Conservation (phyloP, 2,797 vertebrate species). For the Oophaga sylvatica region DNA sequence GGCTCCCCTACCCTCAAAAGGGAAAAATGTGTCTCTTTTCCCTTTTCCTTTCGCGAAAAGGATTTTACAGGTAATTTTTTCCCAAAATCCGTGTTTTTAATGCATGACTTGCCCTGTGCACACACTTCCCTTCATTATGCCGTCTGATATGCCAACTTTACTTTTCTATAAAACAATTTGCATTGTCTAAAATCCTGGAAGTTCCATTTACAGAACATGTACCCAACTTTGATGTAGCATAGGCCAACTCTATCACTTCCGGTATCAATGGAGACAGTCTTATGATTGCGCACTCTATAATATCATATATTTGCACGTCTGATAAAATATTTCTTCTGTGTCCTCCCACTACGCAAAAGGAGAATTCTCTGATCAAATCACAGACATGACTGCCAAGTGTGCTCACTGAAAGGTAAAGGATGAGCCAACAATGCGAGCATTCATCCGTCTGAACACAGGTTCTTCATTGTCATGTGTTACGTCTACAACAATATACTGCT, state of each 20-base stretch:
- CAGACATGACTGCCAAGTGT: not conserved
- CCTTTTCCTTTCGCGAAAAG: too few species aligned
- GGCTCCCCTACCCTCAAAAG: too few species aligned
- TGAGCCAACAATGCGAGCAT: conserved; percentile 8
- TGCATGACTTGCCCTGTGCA: not conserved
- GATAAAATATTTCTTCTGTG: not conserved
- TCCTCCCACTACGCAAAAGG: not conserved
- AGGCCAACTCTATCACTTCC: not conserved
- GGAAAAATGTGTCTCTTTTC: too few species aligned
- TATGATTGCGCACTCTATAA: not conserved
- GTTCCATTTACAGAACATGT: not conserved
- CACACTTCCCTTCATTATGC: not conserved
- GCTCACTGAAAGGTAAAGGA: not conserved
- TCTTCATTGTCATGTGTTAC: not conserved
- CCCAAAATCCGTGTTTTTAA: too few species aligned
- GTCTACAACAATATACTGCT: not conserved
- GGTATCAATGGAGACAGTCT: not conserved
- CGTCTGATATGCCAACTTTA: not conserved
- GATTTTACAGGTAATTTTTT: too few species aligned
- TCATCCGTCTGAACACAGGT: not conserved
- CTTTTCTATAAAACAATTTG: not conserved
- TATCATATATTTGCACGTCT: not conserved
- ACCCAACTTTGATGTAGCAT: not conserved
- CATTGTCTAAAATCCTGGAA: not conserved
- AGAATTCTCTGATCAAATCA: not conserved